Percentiles rank a stretch among this genome's conserved stretches.
Conservation (phyloP, 2,888 invertebrate genomes). For the Aphidius colemani region DNA sequence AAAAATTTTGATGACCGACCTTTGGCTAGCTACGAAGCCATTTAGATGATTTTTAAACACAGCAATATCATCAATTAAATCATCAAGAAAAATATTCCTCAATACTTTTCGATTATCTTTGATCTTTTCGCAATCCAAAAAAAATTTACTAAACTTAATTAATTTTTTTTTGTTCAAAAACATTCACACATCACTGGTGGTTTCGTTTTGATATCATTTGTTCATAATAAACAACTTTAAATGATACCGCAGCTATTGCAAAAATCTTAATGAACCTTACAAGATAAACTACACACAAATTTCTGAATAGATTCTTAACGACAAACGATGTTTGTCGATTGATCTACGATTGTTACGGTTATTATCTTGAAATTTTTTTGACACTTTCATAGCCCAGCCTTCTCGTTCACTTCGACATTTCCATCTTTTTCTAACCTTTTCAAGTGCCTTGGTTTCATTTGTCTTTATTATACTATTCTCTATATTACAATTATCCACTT, state of each 20-base stretch:
- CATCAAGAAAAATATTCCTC: slow-evolving; percentile 26
- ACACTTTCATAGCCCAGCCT: slow-evolving; percentile 42
- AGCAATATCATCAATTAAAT: slow-evolving; percentile 21
- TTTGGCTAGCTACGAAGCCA: slow-evolving; percentile 47
- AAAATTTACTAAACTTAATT: background rate
- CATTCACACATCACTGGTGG: background rate
- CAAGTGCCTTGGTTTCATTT: slow-evolving; percentile 39
- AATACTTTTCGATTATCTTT: slow-evolving; percentile 11
- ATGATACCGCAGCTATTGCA: slow-evolving; percentile 14
- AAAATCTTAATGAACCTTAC: slow-evolving; percentile 19
- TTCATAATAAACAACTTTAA: background rate
- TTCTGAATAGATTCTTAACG: slow-evolving; percentile 47
- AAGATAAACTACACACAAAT: slow-evolving; percentile 45
- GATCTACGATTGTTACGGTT: slow-evolving; percentile 38
- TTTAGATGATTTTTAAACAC: slow-evolving; percentile 25
- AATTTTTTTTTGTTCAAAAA: background rate
- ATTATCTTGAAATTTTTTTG: slow-evolving; percentile 34
- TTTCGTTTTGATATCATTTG: background rate
- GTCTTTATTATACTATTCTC: no score
- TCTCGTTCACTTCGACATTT: slow-evolving; percentile 38
- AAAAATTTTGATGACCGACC: slow-evolving; percentile 48
- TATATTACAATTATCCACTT: background rate
- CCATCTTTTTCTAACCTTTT: slow-evolving; percentile 52
- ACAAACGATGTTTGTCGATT: slow-evolving; percentile 23
- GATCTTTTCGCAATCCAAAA: slow-evolving; percentile 10